Evolutionary conservation across 1,140 invertebrate species (phyloP), one percentile per base, ranked within the genome.

Genomic region (Bombus sibiricus): DNA sequence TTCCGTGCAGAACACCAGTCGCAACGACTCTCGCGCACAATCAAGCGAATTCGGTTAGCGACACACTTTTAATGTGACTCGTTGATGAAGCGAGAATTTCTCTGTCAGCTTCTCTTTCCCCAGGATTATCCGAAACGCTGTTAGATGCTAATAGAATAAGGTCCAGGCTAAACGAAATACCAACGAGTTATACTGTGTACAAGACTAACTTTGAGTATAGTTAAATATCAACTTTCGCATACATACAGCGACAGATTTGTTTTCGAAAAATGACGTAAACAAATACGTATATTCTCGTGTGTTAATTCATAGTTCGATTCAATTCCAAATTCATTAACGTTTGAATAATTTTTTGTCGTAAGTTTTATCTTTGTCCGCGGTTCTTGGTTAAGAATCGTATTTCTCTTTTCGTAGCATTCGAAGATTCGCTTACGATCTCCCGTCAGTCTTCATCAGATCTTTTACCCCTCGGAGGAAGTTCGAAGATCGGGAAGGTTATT

Each of bases 1-100:
- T 84, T 81, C 41, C 22, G 28, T 66, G 74, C 72, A 59, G 66
- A 71, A 86, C 73, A 76, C 28, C 81, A 34, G 41, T 62, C 32
- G 43, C 72, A 15, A 53, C 53, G 81, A 43, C 69, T 73, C 80
- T 62, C 47, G 69, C 39, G 80, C 69, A 81, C 80, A 81, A 81
- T 74, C 80, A 81, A 74, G 53, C n/a, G 69, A 81, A 81, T 81
- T 81, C 37, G 80, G 53, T 81, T 81, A 73, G 80, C 80, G 69
- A 73, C 80, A 81, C 69, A 81, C 69, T 81, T 81, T 81, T 81
- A 69, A 81, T 62, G 69, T 28, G 39, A 62, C 53, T 43, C 79
- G 79, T 72, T 81, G 80, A 81, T 43, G 80, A 81, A 81, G 73
- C 80, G 69, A 62, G 80, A 62, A 74, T 73, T 59, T 73, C 69